Percentiles rank a stretch among this genome's conserved stretches.
Evolutionary conservation across 1,140 invertebrate species (phyloP).

Genomic region (Pseudoatta argentina): DNA sequence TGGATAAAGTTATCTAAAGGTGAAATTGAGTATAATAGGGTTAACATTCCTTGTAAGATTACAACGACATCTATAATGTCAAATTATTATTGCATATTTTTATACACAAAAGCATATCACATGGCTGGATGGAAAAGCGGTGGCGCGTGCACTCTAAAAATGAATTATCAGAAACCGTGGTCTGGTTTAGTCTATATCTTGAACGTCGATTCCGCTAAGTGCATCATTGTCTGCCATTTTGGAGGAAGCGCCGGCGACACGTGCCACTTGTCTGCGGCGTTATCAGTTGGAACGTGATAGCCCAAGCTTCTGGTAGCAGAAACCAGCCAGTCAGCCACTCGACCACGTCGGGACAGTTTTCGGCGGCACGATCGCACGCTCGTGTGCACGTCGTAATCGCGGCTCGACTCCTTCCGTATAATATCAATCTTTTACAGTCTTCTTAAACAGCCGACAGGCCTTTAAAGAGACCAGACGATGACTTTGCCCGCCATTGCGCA

Average conservation of each 20-base stretch:
- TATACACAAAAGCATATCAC: background rate
- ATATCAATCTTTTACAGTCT: constrained; percentile 38
- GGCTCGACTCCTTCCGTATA: background rate
- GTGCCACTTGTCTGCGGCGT: constrained; percentile 74
- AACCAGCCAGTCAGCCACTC: constrained; percentile 61
- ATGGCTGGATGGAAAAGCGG: background rate
- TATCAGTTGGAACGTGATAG: constrained; percentile 57
- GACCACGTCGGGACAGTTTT: constrained; percentile 58
- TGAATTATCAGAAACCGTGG: constrained; percentile 24
- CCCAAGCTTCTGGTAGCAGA: constrained; percentile 54
- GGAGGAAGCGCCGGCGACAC: constrained; percentile 64
- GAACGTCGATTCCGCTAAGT: constrained; percentile 44
- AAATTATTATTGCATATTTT: background rate
- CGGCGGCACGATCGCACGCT: constrained; percentile 35
- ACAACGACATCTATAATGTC: background rate
- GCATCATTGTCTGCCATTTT: constrained; percentile 55
- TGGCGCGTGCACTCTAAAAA: constrained; percentile 50
- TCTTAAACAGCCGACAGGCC: constrained; percentile 48
- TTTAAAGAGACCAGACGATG: constrained; percentile 39
- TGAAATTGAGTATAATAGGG: background rate
- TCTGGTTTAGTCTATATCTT: constrained; percentile 54
- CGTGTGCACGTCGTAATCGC: constrained; percentile 39
- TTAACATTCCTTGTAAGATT: background rate
- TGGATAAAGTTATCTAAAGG: too few species aligned
- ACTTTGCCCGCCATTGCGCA: constrained; percentile 24